Percentiles rank a stretch among this genome's conserved stretches.
phyloP scores from a whole-genome alignment of 1,140 invertebrate species.

The Lethrus apterus region DNA sequence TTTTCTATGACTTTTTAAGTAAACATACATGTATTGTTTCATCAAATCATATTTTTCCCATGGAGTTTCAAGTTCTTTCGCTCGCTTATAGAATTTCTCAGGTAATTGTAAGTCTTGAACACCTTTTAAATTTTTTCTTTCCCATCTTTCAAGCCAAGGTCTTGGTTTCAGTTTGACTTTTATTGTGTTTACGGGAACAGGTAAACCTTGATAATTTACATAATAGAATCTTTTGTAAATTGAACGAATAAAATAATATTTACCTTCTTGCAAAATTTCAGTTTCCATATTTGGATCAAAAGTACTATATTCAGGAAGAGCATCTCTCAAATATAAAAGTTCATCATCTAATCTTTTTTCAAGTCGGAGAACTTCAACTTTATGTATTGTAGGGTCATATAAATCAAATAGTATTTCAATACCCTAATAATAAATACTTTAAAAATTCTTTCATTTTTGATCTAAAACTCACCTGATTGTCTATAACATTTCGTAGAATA shows the following conservation, averaged over 20 bases:
- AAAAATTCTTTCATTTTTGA: neutral
- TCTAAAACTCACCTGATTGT: constrained; percentile 58
- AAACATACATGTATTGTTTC: constrained; percentile 75
- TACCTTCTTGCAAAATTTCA: constrained; percentile 67
- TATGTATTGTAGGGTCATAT: constrained; percentile 89
- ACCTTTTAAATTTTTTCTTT: constrained; percentile 71
- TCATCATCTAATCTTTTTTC: constrained; percentile 92
- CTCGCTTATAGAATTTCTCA: constrained; percentile 52
- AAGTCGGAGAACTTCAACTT: constrained; percentile 81
- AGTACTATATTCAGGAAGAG: constrained; percentile 87
- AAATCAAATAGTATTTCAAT: constrained; percentile 77
- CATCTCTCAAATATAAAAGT: constrained; percentile 87
- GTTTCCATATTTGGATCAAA: constrained; percentile 89
- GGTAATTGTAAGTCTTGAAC: constrained; percentile 57
- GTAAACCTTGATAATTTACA: constrained; percentile 37
- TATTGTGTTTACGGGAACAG: constrained; percentile 80
- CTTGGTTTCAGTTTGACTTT: constrained; percentile 77
- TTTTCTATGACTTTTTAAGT: no score
- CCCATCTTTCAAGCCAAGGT: constrained; percentile 84
- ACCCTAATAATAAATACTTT: constrained; percentile 27
- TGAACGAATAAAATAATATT: neutral
- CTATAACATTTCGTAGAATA: constrained; percentile 86
- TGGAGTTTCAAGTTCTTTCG: constrained; percentile 54
- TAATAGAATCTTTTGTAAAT: neutral
- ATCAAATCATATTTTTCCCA: constrained; percentile 93